Percentiles rank a stretch among this genome's conserved stretches.
Evolutionary conservation across 2,113 vertebrate genomes (phyloP).

Genomic region (Empidonax traillii): DNA sequence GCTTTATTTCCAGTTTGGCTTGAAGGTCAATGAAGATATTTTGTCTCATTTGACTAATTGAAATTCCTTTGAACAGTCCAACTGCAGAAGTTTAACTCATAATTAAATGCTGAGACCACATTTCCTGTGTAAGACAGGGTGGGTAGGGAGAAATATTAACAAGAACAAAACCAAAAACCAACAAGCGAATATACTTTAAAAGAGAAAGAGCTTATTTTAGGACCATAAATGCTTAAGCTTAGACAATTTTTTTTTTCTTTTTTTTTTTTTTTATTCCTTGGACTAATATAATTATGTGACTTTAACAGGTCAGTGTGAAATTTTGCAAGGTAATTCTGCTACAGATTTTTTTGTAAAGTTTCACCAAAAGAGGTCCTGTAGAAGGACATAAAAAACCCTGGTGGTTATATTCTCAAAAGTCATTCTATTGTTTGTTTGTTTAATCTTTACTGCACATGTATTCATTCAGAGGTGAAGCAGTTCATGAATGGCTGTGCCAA

Average conservation of each 20-base stretch:
- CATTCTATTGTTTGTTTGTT: background rate
- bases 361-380: background rate
- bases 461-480: background rate
- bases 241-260: background rate
- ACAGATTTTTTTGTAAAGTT: background rate
- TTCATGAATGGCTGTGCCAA: background rate
- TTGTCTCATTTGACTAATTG: constrained; percentile 30
- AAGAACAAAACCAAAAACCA: background rate
- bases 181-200: background rate
- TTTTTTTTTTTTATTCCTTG: background rate
- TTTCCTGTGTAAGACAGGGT: background rate
- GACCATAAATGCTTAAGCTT: background rate
- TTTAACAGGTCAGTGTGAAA: background rate
- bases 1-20: background rate
- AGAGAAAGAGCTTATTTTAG: background rate
- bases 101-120: background rate
- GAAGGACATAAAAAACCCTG: background rate
- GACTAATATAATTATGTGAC: background rate
- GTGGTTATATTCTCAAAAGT: background rate
- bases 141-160: background rate
- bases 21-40: constrained; percentile 17
- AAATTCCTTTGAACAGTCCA: background rate
- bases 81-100: background rate
- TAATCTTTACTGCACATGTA: background rate
- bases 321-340: background rate